These are phyloP conservation scores for Melanocharis versteri DNA, from an alignment of 2,113 vertebrate species.

Conservation along the genomic window DNA sequence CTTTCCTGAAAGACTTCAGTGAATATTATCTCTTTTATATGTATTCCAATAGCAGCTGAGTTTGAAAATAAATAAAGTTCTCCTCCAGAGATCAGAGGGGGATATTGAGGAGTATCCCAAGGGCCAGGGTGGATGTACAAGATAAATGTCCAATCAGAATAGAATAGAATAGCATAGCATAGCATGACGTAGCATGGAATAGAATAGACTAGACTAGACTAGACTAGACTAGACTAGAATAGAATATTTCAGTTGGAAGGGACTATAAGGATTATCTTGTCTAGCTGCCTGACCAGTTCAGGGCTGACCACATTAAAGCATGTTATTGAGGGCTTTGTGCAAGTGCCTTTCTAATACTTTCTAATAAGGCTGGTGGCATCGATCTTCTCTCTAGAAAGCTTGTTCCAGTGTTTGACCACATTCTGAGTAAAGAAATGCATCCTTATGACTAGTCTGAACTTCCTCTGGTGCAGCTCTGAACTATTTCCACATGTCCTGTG, in stretches of 20 bases:
- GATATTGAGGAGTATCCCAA: not conserved
- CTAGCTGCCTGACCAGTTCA: not conserved
- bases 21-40: not conserved
- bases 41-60: not conserved
- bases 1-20: not conserved
- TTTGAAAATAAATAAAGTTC: not conserved
- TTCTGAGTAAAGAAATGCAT: not conserved
- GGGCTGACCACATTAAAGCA: not conserved
- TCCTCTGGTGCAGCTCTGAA: not conserved
- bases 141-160: not conserved
- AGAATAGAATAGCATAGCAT: too few relatives aligned
- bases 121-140: not conserved
- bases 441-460: not conserved
- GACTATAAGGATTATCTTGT: not conserved
- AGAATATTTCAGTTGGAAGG: not conserved
- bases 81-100: not conserved
- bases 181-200: not conserved
- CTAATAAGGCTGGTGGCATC: not conserved
- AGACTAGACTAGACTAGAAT: not conserved
- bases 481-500: fast-evolving
- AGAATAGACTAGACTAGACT: too few relatives aligned
- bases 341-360: not conserved
- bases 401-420: not conserved
- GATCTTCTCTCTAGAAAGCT: not conserved
- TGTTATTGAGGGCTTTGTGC: not conserved